phyloP scores from a whole-genome alignment of 2,888 invertebrate species.

The Sarcophaga caerulescens region DNA sequence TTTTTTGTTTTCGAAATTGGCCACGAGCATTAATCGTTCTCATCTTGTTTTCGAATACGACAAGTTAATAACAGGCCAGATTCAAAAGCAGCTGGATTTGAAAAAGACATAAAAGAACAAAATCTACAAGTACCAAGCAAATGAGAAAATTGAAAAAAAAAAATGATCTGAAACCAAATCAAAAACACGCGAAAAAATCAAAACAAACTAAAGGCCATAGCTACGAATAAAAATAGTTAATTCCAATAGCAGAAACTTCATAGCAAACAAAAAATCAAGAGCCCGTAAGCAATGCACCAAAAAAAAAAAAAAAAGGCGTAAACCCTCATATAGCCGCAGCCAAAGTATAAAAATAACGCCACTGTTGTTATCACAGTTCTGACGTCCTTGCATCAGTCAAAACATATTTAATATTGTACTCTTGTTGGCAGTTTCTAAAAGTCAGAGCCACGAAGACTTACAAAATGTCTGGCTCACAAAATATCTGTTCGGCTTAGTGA shows the following conservation, averaged over 20 bases:
- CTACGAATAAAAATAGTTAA: conserved; percentile 61
- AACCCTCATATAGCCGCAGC: conserved; percentile 42
- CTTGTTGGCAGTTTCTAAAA: conserved; percentile 53
- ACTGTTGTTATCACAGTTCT: conserved; percentile 45
- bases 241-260: conserved; percentile 43
- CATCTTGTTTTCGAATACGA: conserved; percentile 78
- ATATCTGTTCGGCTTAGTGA: not conserved
- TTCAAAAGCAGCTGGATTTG: conserved; percentile 65
- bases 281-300: conserved; percentile 19
- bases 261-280: conserved; percentile 3
- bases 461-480: not conserved
- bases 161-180: not conserved
- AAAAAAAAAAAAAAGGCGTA: conserved; percentile 41
- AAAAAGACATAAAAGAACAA: conserved; percentile 32
- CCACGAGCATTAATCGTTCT: conserved; percentile 78
- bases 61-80: conserved; percentile 78
- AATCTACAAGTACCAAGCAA: conserved; percentile 18
- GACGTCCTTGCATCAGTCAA: conserved; percentile 64
- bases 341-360: conserved; percentile 39
- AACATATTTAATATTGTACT: conserved; percentile 16
- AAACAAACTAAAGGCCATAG: conserved; percentile 36
- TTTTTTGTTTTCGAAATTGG: conserved; percentile 72
- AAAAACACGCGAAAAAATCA: conserved; percentile 55
- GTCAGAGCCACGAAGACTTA: conserved; percentile 33
- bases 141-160: conserved; percentile 19